Evolutionary conservation across 2,797 vertebrate genomes (phyloP), one percentile per base, ranked within the genome.

Genomic region (Betta splendens): DNA sequence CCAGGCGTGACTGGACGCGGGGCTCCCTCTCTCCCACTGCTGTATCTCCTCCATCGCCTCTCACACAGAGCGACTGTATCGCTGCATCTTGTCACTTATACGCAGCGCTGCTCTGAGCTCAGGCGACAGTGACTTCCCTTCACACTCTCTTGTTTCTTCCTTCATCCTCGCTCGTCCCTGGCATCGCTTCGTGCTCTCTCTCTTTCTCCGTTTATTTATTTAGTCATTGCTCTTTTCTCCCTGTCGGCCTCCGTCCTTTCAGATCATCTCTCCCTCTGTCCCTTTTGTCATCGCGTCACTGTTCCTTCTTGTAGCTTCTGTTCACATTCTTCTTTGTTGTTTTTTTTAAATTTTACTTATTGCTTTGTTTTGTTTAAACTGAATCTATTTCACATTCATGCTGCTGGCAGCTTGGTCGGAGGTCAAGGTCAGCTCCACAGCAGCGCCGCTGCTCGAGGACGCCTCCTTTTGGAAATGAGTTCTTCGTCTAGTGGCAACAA

Each of bases 41-140:
- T 6, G 23, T 39, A 49, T 68, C 62, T 31, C 22, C 9, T 0
- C 29, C 28, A 29, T 56, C 51, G n/a, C 26, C 45, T 67, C 72
- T 39, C 52, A 57, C 54, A 36, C 7, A 44, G 38, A 46, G 26
- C 45, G 26, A 47, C 42, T 23, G 22, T 63, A 66, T 78, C 63
- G 28, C 62, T 47, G 52, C 56, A 64, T 69, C 69, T 74, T 49
- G 77, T 60, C 73, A 72, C 61, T 64, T 55, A 44, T 7, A 57
- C 17, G 11, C 61, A 29, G 15, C 7, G 36, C 47, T 18, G 55
- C 75, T 73, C 6, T 43, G 35, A 75, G 62, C 61, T 37, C n/a
- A 65, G 45, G 49, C 62, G 54, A 62, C 47, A 72, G 63, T 13
- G 35, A 21, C 63, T 69, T 65, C 64, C 53, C 63, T 69, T 79